Percentiles rank a stretch among this genome's conserved stretches.
Conservation (phyloP, 2,113 vertebrate species). For the Dromaius novaehollandiae region DNA sequence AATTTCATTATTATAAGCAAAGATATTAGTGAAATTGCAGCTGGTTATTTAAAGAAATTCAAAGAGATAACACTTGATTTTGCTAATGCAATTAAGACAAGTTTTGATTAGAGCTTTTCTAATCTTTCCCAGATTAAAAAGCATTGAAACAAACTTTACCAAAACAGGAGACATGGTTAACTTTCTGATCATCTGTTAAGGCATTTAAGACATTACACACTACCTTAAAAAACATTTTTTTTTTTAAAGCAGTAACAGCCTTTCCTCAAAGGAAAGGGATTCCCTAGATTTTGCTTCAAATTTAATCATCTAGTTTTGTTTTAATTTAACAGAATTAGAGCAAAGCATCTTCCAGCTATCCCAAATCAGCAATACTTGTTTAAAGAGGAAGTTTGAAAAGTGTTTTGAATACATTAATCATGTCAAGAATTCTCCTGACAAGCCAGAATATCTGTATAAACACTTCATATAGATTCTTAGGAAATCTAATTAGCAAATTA, state of each 20-base stretch:
- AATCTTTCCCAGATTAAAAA: not conserved
- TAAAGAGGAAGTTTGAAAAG: not conserved
- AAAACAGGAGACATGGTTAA: not conserved
- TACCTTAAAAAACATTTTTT: not conserved
- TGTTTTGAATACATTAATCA: not conserved
- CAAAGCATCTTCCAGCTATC: not conserved
- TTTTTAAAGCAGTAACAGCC: fast-evolving
- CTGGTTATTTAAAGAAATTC: not conserved
- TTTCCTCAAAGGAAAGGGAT: not conserved
- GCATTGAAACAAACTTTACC: not conserved
- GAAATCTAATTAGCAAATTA: conserved; percentile 3
- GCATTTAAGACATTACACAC: not conserved
- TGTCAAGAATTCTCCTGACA: not conserved
- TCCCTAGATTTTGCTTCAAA: not conserved
- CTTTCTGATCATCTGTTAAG: not conserved
- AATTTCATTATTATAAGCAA: not conserved
- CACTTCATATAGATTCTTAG: not conserved
- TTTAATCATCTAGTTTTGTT: not conserved
- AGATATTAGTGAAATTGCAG: not conserved
- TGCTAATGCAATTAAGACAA: not conserved
- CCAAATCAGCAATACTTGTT: not conserved
- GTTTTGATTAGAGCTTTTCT: not conserved
- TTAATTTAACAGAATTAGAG: not conserved
- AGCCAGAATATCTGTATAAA: not conserved
- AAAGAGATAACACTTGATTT: not conserved